Percentiles rank a stretch among this genome's conserved stretches.
Conservation (phyloP, 2,888 invertebrate species). For the Plusia festucae region DNA sequence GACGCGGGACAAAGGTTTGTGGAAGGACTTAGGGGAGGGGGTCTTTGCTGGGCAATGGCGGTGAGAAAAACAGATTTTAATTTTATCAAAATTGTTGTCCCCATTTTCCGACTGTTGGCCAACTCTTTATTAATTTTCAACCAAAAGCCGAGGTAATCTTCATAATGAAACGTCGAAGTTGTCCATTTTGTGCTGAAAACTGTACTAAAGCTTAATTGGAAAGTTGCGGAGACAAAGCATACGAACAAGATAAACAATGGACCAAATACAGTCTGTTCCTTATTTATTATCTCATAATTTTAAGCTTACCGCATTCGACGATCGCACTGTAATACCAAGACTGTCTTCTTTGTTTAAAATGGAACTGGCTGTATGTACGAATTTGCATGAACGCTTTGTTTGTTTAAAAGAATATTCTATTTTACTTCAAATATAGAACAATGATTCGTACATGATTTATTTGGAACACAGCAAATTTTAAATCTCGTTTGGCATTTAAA, state of each 20-base stretch:
- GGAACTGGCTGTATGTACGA: neutral
- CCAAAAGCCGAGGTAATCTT: constrained; percentile 5
- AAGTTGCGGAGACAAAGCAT: constrained; percentile 5
- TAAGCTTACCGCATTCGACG: neutral
- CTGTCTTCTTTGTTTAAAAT: neutral
- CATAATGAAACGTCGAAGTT: constrained; percentile 8
- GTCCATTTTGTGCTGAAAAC: constrained; percentile 5
- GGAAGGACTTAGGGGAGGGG: too few species aligned
- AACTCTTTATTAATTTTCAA: neutral
- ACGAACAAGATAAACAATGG: neutral
- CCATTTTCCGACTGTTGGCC: neutral
- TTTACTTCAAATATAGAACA: neutral
- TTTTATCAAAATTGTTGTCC: neutral
- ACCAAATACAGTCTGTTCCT: neutral
- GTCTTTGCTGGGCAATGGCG: too few species aligned
- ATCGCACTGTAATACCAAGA: neutral
- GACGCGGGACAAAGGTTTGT: too few species aligned
- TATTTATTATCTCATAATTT: constrained; percentile 1
- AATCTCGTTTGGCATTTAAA: neutral
- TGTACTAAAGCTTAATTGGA: constrained; percentile 1
- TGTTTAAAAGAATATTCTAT: neutral
- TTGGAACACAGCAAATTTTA: neutral
- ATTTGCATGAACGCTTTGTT: neutral
- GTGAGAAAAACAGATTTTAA: too few species aligned
- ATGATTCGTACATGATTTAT: neutral